Evolutionary conservation across 2,113 vertebrate species (phyloP).

Genomic region (Otocyon megalotis): DNA sequence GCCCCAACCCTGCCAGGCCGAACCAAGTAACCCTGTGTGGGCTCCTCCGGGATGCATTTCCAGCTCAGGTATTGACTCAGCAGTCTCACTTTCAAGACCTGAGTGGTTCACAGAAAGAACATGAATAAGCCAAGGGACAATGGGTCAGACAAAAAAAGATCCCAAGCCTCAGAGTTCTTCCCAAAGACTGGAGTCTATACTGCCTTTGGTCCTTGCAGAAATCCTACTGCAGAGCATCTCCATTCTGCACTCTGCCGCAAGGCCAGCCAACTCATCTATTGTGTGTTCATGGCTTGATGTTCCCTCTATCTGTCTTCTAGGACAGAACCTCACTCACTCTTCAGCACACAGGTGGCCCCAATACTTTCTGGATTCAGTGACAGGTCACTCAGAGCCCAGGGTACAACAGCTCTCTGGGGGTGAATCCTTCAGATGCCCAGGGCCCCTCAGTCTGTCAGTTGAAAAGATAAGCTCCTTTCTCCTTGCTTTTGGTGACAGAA

Average conservation of each 20-base stretch:
- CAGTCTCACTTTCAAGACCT: not conserved
- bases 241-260: not conserved
- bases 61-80: not conserved
- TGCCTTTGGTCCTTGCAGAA: not conserved
- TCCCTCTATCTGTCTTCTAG: not conserved
- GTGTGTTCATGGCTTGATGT: not conserved
- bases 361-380: not conserved
- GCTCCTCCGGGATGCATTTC: not conserved
- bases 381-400: not conserved
- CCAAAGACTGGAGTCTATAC: not conserved
- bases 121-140: not conserved
- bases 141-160: not conserved
- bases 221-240: not conserved
- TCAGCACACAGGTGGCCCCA: not conserved
- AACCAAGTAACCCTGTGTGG: not conserved
- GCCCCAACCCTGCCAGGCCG: not conserved
- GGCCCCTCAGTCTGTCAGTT: not conserved
- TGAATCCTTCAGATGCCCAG: not conserved
- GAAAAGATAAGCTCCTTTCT: not conserved
- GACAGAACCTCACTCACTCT: not conserved
- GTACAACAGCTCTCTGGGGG: not conserved
- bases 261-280: not conserved
- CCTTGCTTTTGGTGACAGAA: conserved; percentile 19
- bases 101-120: rapidly evolving
- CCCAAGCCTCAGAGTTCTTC: not conserved